phyloP scores from a whole-genome alignment of 2,797 vertebrate genomes.

The Streptopelia turtur region DNA sequence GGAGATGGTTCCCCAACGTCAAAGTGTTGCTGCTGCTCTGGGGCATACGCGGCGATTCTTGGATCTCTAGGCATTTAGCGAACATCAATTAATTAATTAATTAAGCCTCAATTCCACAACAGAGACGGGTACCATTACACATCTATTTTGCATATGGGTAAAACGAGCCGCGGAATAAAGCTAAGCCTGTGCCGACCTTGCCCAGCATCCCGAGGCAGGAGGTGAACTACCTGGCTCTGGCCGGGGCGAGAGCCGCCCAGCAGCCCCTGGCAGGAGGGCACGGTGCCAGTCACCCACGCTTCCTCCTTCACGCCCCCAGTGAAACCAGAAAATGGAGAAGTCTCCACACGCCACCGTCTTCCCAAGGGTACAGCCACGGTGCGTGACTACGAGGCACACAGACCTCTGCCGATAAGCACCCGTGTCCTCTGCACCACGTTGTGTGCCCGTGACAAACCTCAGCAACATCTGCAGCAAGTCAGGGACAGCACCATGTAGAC shows the following conservation, averaged over 20 bases:
- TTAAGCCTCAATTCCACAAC: slow-evolving; percentile 52
- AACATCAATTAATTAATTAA: slow-evolving; percentile 66
- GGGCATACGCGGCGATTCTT: background rate
- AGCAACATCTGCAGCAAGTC: background rate
- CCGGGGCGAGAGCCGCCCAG: accelerated
- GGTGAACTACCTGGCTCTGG: background rate
- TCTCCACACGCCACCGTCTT: accelerated
- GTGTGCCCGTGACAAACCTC: accelerated
- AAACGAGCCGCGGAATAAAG: background rate
- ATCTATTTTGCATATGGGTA: slow-evolving; percentile 8
- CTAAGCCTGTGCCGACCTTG: background rate
- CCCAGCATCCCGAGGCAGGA: background rate
- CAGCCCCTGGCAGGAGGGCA: background rate
- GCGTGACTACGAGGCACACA: accelerated
- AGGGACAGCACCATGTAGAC: background rate
- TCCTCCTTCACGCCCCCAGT: accelerated
- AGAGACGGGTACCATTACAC: slow-evolving; percentile 40
- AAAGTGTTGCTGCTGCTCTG: background rate
- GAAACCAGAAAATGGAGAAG: background rate
- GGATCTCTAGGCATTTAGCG: slow-evolving; percentile 13
- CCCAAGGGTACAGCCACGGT: background rate
- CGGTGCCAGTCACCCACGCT: accelerated
- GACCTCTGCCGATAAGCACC: background rate
- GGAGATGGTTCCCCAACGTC: background rate
- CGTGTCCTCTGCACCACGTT: background rate